Conservation (phyloP, 2,797 vertebrate species). For the Peromyscus nudipes region DNA sequence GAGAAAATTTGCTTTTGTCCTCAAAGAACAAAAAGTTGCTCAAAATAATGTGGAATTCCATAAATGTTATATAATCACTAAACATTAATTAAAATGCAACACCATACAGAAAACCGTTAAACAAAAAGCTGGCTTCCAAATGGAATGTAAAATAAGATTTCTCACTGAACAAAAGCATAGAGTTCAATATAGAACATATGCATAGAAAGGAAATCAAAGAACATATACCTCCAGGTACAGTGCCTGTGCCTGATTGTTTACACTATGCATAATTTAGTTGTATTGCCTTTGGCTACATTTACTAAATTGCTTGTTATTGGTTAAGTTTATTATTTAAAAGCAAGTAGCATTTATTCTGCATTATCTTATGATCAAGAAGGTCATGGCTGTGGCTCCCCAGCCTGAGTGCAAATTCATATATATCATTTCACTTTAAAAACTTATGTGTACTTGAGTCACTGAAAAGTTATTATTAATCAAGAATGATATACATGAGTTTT, state of each 20-base stretch:
- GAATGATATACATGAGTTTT: background rate
- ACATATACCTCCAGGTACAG: background rate
- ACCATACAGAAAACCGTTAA: background rate
- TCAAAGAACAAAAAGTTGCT: background rate
- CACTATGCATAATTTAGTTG: background rate
- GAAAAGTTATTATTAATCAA: background rate
- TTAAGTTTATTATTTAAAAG: background rate
- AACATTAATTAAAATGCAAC: conserved; percentile 7
- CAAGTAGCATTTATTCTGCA: background rate
- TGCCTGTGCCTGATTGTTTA: background rate
- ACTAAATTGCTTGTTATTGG: background rate
- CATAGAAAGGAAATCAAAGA: background rate
- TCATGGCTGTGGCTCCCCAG: background rate
- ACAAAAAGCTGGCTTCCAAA: background rate
- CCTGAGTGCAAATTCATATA: background rate
- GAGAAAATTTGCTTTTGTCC: background rate
- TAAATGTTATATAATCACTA: background rate
- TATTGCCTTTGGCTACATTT: conserved; percentile 7
- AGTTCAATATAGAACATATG: background rate
- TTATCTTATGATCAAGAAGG: background rate
- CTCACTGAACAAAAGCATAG: background rate
- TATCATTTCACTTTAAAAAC: conserved; percentile 12
- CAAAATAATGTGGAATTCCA: background rate
- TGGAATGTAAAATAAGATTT: background rate
- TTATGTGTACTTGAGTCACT: background rate